A percentile compares a stretch with the other conserved stretches of the same genome.
Conservation (phyloP, 2,113 vertebrate genomes). For the Nesospiza acunhae region DNA sequence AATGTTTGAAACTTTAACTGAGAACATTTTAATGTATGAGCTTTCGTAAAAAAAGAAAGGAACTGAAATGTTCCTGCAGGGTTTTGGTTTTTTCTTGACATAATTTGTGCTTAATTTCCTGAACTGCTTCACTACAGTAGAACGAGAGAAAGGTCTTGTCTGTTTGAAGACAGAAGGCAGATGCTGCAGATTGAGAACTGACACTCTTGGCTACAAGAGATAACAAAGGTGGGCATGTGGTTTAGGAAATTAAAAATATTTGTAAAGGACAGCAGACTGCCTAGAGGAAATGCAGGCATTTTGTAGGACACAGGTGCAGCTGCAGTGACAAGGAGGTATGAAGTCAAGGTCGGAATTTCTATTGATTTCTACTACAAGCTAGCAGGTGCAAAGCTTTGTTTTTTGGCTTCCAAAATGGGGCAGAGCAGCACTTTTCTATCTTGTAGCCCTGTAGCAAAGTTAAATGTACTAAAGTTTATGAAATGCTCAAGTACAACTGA, state of each 20-base stretch:
- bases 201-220: accelerated
- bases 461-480: not conserved
- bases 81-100: not conserved
- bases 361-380: accelerated
- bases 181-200: not conserved
- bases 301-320: not conserved
- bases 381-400: not conserved
- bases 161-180: not conserved
- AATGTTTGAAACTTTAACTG: not conserved
- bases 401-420: not conserved
- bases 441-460: not conserved
- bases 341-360: not conserved
- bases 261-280: not conserved
- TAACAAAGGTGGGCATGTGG: not conserved
- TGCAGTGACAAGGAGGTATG: not conserved
- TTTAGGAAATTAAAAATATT: not conserved
- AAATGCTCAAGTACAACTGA: not conserved
- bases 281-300: not conserved
- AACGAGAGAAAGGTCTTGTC: not conserved
- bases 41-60: not conserved
- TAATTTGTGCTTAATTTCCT: not conserved
- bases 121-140: not conserved
- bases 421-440: not conserved
- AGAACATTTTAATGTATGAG: not conserved
- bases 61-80: not conserved